These are phyloP conservation scores for Cyanocitta stelleri DNA, from an alignment of 2,113 vertebrate genomes.

Conservation along the genomic window DNA sequence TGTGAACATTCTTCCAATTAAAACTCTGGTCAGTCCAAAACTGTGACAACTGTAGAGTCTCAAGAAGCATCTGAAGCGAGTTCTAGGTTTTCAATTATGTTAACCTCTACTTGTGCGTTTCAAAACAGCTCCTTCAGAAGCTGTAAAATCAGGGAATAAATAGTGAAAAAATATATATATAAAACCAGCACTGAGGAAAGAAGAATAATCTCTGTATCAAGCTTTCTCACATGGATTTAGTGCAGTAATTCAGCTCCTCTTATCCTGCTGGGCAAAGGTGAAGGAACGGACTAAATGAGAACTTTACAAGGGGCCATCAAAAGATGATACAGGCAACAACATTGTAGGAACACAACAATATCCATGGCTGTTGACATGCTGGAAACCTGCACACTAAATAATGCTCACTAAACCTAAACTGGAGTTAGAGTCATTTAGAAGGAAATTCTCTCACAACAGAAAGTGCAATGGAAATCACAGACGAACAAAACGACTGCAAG, in stretches of 20 bases:
- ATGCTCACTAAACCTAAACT: not conserved
- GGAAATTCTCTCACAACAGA: not conserved
- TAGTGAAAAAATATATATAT: not conserved
- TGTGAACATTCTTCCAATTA: not conserved
- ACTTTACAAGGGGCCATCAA: not conserved
- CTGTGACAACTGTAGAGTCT: not conserved
- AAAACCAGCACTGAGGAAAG: not conserved
- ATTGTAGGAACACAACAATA: not conserved
- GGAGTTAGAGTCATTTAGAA: not conserved
- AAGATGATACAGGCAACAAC: not conserved
- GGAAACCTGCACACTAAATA: not conserved
- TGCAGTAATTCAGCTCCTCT: not conserved
- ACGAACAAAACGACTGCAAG: not conserved
- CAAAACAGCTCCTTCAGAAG: not conserved
- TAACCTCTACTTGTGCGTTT: not conserved
- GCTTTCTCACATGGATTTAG: not conserved
- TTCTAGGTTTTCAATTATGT: rapidly evolving
- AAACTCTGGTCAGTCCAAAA: not conserved
- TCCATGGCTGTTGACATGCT: not conserved
- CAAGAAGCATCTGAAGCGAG: not conserved
- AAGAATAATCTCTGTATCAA: not conserved
- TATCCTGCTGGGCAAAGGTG: not conserved
- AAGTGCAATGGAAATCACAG: not conserved
- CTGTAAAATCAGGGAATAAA: not conserved
- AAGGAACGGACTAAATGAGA: not conserved